A percentile compares a stretch with the other conserved stretches of the same genome.
Evolutionary conservation across 2,888 invertebrate genomes (phyloP).

Genomic region (Mantis religiosa): DNA sequence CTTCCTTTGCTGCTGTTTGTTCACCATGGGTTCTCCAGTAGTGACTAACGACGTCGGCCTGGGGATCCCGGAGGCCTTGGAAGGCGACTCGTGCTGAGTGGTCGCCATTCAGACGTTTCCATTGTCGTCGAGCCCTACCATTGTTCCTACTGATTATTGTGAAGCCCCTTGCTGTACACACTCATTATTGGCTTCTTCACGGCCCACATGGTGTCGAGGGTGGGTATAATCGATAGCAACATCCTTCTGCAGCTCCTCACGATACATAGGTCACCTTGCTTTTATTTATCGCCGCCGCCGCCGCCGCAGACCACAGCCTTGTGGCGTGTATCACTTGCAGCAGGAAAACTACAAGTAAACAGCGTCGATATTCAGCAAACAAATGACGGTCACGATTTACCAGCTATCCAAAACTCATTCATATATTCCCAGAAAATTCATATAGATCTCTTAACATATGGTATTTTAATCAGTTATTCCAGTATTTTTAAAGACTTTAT

Average conservation of each 20-base stretch:
- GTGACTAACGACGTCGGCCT: constrained; percentile 4
- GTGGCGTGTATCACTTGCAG: background rate
- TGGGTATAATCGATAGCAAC: background rate
- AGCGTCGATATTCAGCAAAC: no score
- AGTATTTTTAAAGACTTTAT: no score
- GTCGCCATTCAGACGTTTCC: background rate
- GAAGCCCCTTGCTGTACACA: no score
- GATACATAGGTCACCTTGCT: background rate
- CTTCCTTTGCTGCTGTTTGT: constrained; percentile 35
- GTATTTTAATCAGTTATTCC: no score
- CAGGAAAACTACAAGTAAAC: no score
- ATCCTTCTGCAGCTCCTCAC: no score
- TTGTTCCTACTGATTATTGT: background rate
- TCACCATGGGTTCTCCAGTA: background rate
- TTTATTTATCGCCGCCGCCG: background rate
- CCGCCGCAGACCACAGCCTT: background rate
- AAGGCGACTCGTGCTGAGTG: background rate
- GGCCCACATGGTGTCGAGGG: no score
- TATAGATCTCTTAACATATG: no score
- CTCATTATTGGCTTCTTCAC: no score
- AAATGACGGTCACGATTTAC: no score
- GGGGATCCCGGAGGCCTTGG: background rate
- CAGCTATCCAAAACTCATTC: no score
- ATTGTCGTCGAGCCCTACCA: background rate
- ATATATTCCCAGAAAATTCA: no score